Evolutionary conservation across 2,113 vertebrate species (phyloP).

Genomic region (Ochotona princeps): DNA sequence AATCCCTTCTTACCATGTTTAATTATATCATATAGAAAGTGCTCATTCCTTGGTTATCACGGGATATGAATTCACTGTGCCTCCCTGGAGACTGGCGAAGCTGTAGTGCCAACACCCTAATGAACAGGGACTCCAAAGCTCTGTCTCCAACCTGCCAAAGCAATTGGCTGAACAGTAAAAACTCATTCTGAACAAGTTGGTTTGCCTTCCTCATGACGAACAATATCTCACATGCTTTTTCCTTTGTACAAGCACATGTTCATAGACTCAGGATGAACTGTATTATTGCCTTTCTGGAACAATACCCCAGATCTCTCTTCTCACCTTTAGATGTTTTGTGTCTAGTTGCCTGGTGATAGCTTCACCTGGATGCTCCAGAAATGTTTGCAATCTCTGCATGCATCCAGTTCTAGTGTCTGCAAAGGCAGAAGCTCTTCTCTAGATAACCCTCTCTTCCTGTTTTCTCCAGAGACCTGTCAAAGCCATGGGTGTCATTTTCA

Average conservation of each 20-base stretch:
- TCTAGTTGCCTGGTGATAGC: neutral
- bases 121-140: slow-evolving; percentile 20
- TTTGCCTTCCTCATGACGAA: slow-evolving; percentile 47
- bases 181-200: slow-evolving; percentile 60
- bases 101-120: neutral
- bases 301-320: neutral
- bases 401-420: neutral
- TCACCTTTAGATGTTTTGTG: neutral
- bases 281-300: neutral
- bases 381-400: neutral
- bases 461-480: neutral
- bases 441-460: neutral
- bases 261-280: neutral
- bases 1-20: slow-evolving; percentile 80
- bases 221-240: neutral
- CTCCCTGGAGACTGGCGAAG: slow-evolving; percentile 32
- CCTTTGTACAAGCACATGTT: slow-evolving; percentile 16
- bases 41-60: slow-evolving; percentile 60
- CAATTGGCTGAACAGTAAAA: slow-evolving; percentile 51
- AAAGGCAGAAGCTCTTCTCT: neutral
- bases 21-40: slow-evolving; percentile 79
- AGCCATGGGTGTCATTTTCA: neutral
- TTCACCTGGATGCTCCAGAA: neutral
- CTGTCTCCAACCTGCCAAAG: slow-evolving; percentile 45
- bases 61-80: neutral